Evolutionary conservation across 2,797 vertebrate genomes (phyloP).

Genomic region (Acropternis orthonyx): DNA sequence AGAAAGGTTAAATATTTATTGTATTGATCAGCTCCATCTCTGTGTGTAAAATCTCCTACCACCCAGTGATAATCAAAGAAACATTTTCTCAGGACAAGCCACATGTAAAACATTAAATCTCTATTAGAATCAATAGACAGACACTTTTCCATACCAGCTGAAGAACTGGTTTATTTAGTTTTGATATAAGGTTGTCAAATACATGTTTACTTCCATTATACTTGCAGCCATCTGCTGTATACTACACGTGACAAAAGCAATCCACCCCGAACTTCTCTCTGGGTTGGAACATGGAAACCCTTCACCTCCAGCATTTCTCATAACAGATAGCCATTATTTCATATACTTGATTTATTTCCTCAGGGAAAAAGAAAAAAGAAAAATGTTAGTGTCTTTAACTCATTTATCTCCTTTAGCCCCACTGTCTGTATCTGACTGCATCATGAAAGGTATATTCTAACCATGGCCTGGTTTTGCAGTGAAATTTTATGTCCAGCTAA

Average conservation of each 20-base stretch:
- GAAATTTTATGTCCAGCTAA: not conserved
- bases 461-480: not conserved
- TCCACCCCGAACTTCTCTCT: not conserved
- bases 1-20: slow-evolving; percentile 4
- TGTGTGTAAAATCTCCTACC: not conserved
- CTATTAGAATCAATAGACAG: not conserved
- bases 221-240: not conserved
- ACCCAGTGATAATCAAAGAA: not conserved
- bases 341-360: not conserved
- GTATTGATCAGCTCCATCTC: not conserved
- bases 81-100: not conserved
- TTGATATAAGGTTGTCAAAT: not conserved
- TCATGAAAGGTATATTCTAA: not conserved
- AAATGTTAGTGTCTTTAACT: not conserved
- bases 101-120: not conserved
- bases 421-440: not conserved
- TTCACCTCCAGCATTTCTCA: not conserved
- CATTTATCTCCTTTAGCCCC: not conserved
- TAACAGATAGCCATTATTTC: not conserved
- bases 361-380: not conserved
- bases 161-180: not conserved
- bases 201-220: not conserved
- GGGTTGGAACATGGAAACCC: not conserved
- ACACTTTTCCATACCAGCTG: not conserved
- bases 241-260: not conserved